Percentiles rank a stretch among this genome's conserved stretches.
Conservation (phyloP, 2,888 invertebrate species). For the Apantesis nais region DNA sequence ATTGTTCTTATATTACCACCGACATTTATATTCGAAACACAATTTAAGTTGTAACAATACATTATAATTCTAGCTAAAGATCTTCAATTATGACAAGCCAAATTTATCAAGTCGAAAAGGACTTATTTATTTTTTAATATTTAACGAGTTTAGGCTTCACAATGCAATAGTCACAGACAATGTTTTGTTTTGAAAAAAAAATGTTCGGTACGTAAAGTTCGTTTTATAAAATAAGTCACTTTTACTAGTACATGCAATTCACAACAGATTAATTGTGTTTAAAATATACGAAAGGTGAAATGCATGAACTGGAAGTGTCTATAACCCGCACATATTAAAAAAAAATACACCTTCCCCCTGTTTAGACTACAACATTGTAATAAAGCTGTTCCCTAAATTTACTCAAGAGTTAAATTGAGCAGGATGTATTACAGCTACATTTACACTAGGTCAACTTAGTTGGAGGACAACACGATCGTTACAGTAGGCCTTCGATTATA, state of each 20-base stretch:
- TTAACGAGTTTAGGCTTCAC: not conserved
- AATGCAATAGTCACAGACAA: not conserved
- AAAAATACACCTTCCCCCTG: conserved; percentile 66
- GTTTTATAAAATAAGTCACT: not conserved
- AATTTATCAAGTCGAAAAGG: not conserved
- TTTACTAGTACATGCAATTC: conserved; percentile 41
- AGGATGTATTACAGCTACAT: conserved; percentile 77
- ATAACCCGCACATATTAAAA: conserved; percentile 31
- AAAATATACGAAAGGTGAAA: conserved; percentile 42
- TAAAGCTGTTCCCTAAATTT: conserved; percentile 71
- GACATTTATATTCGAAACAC: conserved; percentile 22
- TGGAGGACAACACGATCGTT: conserved; percentile 72
- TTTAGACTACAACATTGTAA: conserved; percentile 56
- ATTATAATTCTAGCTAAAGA: conserved; percentile 8
- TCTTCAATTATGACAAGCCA: conserved; percentile 8
- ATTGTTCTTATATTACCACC: conserved; percentile 24
- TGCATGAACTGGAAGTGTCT: conserved; percentile 46
- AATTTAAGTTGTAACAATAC: conserved; percentile 13
- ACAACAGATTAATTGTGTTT: conserved; percentile 27
- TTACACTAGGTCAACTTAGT: conserved; percentile 81
- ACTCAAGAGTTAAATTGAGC: conserved; percentile 82
- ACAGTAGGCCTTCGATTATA: conserved; percentile 78
- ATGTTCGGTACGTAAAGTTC: not conserved
- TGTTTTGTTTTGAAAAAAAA: not conserved
- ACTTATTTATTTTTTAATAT: not conserved